Percentiles rank a stretch among this genome's conserved stretches.
These are phyloP conservation scores for Pogonus chalceus DNA, from an alignment of 1,140 invertebrate species.

Conservation along the genomic window DNA sequence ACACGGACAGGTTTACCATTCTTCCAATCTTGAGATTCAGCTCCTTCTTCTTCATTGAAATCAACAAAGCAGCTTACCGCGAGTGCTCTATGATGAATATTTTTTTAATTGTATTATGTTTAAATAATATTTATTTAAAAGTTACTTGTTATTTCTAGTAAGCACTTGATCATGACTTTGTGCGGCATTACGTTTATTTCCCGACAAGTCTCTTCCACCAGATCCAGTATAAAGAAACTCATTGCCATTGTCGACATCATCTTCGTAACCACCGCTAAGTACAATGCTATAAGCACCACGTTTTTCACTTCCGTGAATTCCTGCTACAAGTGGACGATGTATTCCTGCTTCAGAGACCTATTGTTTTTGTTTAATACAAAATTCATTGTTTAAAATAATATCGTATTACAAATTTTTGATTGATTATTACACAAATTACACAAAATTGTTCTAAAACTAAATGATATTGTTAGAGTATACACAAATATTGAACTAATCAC, in stretches of 20 bases:
- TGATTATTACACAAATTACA: conserved; percentile 4
- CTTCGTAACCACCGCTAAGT: conserved; percentile 78
- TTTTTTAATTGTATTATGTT: conserved; percentile 7
- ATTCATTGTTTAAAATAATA: background rate
- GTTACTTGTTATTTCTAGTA: conserved; percentile 67
- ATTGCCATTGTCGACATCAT: conserved; percentile 74
- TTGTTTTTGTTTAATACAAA: conserved; percentile 9
- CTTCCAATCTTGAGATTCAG: conserved; percentile 61
- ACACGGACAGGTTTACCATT: conserved; percentile 70
- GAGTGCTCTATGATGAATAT: conserved; percentile 49
- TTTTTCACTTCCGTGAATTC: conserved; percentile 71
- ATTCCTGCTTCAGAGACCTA: conserved; percentile 68
- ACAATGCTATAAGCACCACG: conserved; percentile 78
- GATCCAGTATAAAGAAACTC: conserved; percentile 78
- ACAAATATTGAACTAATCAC: too few relatives aligned
- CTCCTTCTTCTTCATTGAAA: conserved; percentile 53
- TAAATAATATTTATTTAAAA: background rate
- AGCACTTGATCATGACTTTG: conserved; percentile 75
- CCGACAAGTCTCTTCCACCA: conserved; percentile 69
- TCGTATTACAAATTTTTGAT: conserved; percentile 4
- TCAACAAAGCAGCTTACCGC: conserved; percentile 67
- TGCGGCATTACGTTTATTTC: conserved; percentile 71
- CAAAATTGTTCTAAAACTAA: too few relatives aligned
- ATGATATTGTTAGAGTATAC: too few relatives aligned
- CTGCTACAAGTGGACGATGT: conserved; percentile 65